Base-by-base conservation (phyloP, 2,113 vertebrate species). In the Irena cyanogastra region DNA sequence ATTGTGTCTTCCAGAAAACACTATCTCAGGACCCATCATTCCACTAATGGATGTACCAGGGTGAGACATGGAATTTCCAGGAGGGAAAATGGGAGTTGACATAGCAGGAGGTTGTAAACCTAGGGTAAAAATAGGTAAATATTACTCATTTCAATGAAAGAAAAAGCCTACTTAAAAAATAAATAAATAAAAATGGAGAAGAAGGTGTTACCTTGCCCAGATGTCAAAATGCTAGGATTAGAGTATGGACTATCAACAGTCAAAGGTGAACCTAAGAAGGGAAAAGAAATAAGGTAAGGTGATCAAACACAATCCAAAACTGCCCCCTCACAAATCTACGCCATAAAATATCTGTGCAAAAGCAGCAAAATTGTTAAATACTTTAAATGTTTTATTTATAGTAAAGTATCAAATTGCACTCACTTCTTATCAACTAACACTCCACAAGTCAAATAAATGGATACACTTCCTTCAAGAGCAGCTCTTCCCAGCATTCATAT, bases 1-100 rank as follows among this genome's bases (percentile, higher is more conserved):
- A 21, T 99, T 99, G 97, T 99, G 99, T 85, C 99, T 99, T 78
- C 99, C 99, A n/a, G 99, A 99, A 97, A 98, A 99, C 27, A 99
- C 98, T 79, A 99, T 98, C 96, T 99, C 99, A 0, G 99, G 99
- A 42, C 98, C 98, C 61, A 98, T 96, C 97, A 99, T 93, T 33
- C 98, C 97, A 0, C 98, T 94, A 82, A 99, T 68, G 26, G 98
- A 94, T 21, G 96, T 54, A 9, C 97, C 89, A 45, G 97, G 90
- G 19, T 97, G 97, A 70, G 94, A 49, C 68, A 97, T 47, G 9
- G 97, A 97, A 87, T 95, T 97, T 41, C 95, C 98, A n/a, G 94
- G 5, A 5, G 97, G 61, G 97, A 95, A 94, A 8, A 98, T 49
- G 10, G 99, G 98, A 31, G 98, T 98, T n/a, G 98, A 98, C 70